A percentile compares a stretch with the other conserved stretches of the same genome.
Evolutionary conservation across 2,113 vertebrate species (phyloP).

Genomic region (Puffinus mauretanicus): DNA sequence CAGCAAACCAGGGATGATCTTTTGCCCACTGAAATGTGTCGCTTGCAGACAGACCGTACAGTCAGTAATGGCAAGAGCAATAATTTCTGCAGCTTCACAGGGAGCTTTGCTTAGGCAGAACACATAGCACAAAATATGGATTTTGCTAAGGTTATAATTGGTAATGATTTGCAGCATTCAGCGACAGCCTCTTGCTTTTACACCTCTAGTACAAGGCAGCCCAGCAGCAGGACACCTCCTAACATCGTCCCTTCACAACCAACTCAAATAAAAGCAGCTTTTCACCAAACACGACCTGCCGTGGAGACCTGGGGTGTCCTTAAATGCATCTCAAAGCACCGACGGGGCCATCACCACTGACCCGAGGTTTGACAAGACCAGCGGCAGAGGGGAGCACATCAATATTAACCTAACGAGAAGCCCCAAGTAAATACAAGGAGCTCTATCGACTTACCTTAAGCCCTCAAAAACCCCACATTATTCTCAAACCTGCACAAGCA

Average conservation of each 20-base stretch:
- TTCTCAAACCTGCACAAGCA: not conserved
- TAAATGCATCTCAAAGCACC: fast-evolving
- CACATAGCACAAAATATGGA: fast-evolving
- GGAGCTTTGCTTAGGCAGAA: not conserved
- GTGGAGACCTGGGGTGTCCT: not conserved
- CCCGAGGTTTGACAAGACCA: not conserved
- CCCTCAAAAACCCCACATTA: not conserved
- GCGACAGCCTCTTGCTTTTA: not conserved
- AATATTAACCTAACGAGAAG: not conserved
- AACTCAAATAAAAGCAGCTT: not conserved
- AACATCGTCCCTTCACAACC: not conserved
- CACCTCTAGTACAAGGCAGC: not conserved
- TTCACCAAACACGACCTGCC: not conserved
- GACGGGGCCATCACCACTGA: fast-evolving
- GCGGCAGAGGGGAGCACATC: not conserved
- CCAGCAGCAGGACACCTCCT: not conserved
- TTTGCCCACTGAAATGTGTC: not conserved
- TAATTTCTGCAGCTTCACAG: not conserved
- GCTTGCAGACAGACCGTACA: not conserved
- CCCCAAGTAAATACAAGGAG: not conserved
- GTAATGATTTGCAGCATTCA: not conserved
- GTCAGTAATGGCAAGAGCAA: not conserved
- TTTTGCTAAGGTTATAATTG: not conserved
- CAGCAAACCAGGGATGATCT: not conserved
- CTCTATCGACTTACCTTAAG: not conserved